Evolutionary conservation across 1,140 invertebrate species (phyloP).

Genomic region (Cepaea nemoralis): DNA sequence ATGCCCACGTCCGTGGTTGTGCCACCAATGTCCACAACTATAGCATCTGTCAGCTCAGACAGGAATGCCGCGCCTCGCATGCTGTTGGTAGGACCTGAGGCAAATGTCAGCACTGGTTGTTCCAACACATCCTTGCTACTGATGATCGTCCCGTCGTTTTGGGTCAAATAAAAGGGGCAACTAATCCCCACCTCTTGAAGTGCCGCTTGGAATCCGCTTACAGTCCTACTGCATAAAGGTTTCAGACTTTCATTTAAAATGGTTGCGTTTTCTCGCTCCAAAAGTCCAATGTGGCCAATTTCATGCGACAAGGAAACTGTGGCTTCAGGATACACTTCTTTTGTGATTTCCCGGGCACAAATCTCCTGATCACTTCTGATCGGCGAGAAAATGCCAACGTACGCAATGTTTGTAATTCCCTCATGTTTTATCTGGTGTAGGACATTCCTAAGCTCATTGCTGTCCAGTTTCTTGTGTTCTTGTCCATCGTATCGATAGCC

Average conservation of each 20-base stretch:
- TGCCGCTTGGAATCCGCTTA: conserved; percentile 58
- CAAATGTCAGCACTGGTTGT: conserved; percentile 63
- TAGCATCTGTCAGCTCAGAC: conserved; percentile 56
- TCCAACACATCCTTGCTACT: conserved; percentile 50
- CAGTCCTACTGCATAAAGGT: conserved; percentile 58
- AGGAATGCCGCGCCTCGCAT: conserved; percentile 69
- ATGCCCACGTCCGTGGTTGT: conserved; percentile 66
- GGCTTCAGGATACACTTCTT: conserved; percentile 51
- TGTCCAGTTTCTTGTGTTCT: conserved; percentile 53
- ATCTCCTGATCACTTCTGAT: conserved; percentile 57
- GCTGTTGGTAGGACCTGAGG: conserved; percentile 69
- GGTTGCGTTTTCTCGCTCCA: conserved; percentile 67
- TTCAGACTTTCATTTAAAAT: conserved; percentile 67
- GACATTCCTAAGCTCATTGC: conserved; percentile 52
- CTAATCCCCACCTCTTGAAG: conserved; percentile 53
- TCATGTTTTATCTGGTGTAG: conserved; percentile 45
- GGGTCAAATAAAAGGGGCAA: conserved; percentile 65
- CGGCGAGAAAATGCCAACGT: conserved; percentile 64
- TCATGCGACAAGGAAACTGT: conserved; percentile 60
- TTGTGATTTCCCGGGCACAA: conserved; percentile 47
- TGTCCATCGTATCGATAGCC: conserved; percentile 64
- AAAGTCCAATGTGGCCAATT: conserved; percentile 64
- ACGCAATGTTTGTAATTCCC: conserved; percentile 56
- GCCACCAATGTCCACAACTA: conserved; percentile 69
- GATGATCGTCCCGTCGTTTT: conserved; percentile 66